These are phyloP conservation scores for Cryptotis parvus DNA, from an alignment of 2,113 vertebrate species.

Conservation along the genomic window DNA sequence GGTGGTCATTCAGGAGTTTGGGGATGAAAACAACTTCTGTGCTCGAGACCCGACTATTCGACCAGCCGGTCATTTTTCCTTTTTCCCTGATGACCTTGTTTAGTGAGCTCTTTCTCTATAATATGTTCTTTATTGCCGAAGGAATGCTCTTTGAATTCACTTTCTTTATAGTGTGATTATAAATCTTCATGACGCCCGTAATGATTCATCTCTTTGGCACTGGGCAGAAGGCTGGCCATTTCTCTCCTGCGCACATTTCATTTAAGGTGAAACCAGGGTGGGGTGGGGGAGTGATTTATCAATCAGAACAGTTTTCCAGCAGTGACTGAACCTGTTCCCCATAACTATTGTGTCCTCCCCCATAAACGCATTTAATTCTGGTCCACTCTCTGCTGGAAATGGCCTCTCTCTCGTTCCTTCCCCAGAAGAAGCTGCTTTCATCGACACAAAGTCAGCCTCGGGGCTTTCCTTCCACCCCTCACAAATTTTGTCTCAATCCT, in stretches of 20 bases:
- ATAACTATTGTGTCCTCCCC: conserved; percentile 16
- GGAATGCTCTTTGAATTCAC: conserved; percentile 71
- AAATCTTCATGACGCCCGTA: conserved; percentile 78
- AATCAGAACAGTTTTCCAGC: conserved; percentile 42
- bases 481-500: no score
- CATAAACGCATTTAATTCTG: conserved; percentile 32
- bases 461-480: no score
- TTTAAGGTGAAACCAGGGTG: conserved; percentile 70
- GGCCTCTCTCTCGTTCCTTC: neutral
- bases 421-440: neutral
- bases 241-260: conserved; percentile 67
- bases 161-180: conserved; percentile 71
- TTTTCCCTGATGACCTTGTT: conserved; percentile 73
- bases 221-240: conserved; percentile 63
- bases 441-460: no score
- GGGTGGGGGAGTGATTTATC: conserved; percentile 67
- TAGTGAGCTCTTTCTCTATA: conserved; percentile 63
- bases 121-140: conserved; percentile 79
- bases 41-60: neutral
- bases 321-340: conserved; percentile 56
- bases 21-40: neutral
- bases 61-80: conserved; percentile 55
- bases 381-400: neutral
- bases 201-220: conserved; percentile 69
- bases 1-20: neutral